These are phyloP conservation scores for Gorsachius goisagi DNA, from an alignment of 2,113 vertebrate genomes.

Conservation along the genomic window DNA sequence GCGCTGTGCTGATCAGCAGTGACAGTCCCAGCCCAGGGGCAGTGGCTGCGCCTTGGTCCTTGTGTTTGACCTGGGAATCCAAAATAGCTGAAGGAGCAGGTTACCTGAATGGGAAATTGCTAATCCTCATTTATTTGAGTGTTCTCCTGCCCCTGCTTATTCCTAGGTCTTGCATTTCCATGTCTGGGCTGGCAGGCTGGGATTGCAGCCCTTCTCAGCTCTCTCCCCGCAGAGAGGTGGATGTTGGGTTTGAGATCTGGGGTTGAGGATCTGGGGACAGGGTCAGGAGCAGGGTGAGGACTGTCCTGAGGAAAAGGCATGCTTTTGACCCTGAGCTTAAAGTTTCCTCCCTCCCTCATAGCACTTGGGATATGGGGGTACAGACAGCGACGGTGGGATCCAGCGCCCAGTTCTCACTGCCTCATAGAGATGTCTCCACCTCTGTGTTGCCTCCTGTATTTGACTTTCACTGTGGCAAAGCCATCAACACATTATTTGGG, in stretches of 20 bases:
- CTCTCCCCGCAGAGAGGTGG: accelerated
- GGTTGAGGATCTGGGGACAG: neutral
- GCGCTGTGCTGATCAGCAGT: neutral
- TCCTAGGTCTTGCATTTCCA: neutral
- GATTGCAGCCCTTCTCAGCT: neutral
- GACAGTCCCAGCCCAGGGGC: neutral
- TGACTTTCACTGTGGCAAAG: neutral
- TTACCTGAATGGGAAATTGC: neutral
- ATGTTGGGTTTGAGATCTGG: neutral
- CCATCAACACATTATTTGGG: neutral
- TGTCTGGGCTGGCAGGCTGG: neutral
- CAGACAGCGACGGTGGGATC: accelerated
- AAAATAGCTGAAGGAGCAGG: neutral
- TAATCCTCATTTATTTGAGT: accelerated
- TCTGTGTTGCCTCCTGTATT: neutral
- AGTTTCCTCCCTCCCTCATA: accelerated
- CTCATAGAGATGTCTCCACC: neutral
- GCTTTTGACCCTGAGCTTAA: neutral
- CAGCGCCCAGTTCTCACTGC: neutral
- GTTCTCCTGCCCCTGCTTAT: neutral
- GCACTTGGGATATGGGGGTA: accelerated
- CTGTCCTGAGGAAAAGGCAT: neutral
- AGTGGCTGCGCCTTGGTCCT: neutral
- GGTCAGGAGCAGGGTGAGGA: neutral
- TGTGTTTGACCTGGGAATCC: neutral